A percentile compares a stretch with the other conserved stretches of the same genome.
Evolutionary conservation across 2,797 vertebrate genomes (phyloP).

Genomic region (Pipistrellus nathusii): DNA sequence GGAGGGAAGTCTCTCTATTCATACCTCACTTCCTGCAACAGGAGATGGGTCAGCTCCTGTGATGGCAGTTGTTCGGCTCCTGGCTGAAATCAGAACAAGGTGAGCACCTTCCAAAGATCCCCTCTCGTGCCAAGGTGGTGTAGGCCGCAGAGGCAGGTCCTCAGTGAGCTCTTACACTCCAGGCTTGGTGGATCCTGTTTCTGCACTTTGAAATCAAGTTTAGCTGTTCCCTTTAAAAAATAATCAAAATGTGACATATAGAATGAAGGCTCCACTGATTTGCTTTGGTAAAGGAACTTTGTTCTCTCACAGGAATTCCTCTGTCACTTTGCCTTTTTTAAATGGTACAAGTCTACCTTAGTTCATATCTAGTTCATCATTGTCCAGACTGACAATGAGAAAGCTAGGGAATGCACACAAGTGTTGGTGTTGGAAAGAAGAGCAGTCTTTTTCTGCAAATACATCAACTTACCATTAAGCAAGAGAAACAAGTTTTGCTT

Average conservation of each 20-base stretch:
- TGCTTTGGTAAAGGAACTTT: slow-evolving; percentile 14
- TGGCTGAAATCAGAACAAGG: slow-evolving; percentile 99
- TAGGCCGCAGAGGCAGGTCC: neutral
- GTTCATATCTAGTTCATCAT: neutral
- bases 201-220: neutral
- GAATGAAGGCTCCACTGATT: neutral
- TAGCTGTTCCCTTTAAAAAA: neutral
- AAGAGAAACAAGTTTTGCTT: neutral
- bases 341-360: neutral
- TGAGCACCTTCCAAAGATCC: slow-evolving; percentile 79
- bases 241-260: neutral
- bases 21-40: slow-evolving; percentile 97
- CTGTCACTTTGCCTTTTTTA: neutral
- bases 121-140: neutral
- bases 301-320: neutral
- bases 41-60: slow-evolving; percentile 98
- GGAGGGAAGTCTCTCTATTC: slow-evolving; percentile 99
- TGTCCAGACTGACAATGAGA: neutral
- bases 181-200: neutral
- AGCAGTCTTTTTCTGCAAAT: neutral
- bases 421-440: neutral
- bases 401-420: neutral
- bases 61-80: slow-evolving; percentile 97
- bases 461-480: slow-evolving; percentile 17
- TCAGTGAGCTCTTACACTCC: neutral